A percentile compares a stretch with the other conserved stretches of the same genome.
These are phyloP conservation scores for Eugnorisma glareosa DNA, from an alignment of 2,888 invertebrate genomes.

Conservation along the genomic window DNA sequence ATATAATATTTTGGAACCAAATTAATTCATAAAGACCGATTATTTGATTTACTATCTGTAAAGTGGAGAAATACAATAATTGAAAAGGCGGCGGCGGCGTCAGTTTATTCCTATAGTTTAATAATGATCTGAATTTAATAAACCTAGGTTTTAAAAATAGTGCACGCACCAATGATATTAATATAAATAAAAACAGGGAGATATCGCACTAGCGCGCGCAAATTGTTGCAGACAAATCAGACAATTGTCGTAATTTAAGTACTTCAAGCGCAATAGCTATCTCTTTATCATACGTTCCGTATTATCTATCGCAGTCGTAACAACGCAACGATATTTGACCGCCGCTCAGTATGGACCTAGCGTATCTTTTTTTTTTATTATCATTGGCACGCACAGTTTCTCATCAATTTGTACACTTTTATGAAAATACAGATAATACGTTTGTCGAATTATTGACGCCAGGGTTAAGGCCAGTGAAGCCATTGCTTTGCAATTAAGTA, in stretches of 20 bases:
- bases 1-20: background rate
- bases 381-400: background rate
- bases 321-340: no score
- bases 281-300: no score
- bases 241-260: no score
- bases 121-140: background rate
- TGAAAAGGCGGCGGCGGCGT: background rate
- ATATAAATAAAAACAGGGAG: no score
- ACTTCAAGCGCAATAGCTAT: no score
- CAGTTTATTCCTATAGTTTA: background rate
- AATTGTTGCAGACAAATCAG: no score
- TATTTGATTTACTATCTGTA: background rate
- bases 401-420: background rate
- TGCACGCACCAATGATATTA: no score
- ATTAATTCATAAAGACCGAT: background rate
- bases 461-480: constrained; percentile 11
- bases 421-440: background rate
- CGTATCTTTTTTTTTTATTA: no score
- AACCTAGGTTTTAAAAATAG: no score
- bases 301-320: no score
- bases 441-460: constrained; percentile 18
- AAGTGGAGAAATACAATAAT: background rate
- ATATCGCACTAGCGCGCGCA: no score
- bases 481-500: background rate
- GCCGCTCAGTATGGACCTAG: no score